Conservation (phyloP, 2,888 invertebrate genomes). For the Caenorhabditis sulstoni region DNA sequence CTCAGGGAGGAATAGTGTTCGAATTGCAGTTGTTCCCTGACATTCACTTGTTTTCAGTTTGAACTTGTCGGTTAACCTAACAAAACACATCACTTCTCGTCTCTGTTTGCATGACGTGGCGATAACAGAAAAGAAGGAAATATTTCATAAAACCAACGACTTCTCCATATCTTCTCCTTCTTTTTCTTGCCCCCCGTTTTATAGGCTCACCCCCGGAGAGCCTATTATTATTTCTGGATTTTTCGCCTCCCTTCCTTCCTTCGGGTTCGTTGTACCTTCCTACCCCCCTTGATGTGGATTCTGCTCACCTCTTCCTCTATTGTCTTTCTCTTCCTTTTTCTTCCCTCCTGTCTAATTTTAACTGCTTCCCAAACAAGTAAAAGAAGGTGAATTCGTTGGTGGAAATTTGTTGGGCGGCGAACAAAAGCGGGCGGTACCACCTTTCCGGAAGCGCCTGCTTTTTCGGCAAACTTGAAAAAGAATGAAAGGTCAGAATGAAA, state of each 20-base stretch:
- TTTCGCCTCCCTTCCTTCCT: constrained; percentile 8
- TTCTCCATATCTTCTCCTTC: not conserved
- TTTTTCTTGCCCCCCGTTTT: not conserved
- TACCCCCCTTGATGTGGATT: constrained; percentile 17
- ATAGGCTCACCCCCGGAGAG: constrained; percentile 1
- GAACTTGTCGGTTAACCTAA: not conserved
- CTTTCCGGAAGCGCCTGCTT: constrained; percentile 42
- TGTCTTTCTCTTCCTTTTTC: constrained; percentile 1
- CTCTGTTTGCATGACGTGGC: too few relatives aligned
- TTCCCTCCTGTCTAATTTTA: constrained; percentile 36
- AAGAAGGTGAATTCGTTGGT: constrained; percentile 21
- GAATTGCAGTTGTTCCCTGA: not conserved
- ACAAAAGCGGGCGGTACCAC: constrained; percentile 19
- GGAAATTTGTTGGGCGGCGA: constrained; percentile 14
- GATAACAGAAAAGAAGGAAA: constrained; percentile 9
- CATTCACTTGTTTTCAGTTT: not conserved
- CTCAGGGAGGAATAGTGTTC: constrained; percentile 7
- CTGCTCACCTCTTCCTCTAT: constrained; percentile 28
- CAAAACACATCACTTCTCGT: not conserved
- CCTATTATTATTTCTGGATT: constrained; percentile 39
- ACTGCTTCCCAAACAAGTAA: constrained; percentile 10
- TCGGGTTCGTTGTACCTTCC: constrained; percentile 7
- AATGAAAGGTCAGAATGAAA: constrained; percentile 54
- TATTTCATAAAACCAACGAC: constrained; percentile 24
- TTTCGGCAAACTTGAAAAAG: constrained; percentile 33